Percentiles rank a stretch among this genome's conserved stretches.
phyloP scores from a whole-genome alignment of 2,797 vertebrate species.

The Okamejei kenojei region DNA sequence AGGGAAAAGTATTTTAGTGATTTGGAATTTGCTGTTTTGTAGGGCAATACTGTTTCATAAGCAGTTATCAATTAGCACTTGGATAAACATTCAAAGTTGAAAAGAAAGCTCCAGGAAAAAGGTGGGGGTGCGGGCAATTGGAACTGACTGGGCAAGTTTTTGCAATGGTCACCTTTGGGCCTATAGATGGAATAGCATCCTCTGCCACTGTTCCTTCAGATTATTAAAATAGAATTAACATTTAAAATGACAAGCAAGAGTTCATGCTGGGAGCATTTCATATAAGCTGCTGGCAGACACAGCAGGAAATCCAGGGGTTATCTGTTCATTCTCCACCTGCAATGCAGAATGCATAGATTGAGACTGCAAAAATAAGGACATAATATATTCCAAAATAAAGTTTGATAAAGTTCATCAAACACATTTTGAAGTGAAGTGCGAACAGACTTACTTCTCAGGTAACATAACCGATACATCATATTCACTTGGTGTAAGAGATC shows the following conservation, averaged over 20 bases:
- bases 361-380: background rate
- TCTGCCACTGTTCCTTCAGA: too few relatives aligned
- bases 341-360: background rate
- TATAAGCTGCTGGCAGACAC: background rate
- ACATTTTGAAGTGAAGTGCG: background rate
- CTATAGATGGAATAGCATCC: too few relatives aligned
- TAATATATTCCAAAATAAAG: background rate
- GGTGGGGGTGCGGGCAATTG: too few relatives aligned
- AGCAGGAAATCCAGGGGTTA: background rate
- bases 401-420: background rate
- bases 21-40: too few relatives aligned
- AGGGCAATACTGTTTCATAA: too few relatives aligned
- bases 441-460: slow-evolving; percentile 75
- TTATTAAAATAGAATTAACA: background rate
- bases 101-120: too few relatives aligned
- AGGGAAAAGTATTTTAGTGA: too few relatives aligned
- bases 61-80: too few relatives aligned
- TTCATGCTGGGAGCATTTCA: background rate
- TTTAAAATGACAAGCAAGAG: background rate
- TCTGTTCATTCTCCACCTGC: background rate
- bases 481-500: slow-evolving; percentile 81
- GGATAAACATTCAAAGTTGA: too few relatives aligned
- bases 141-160: too few relatives aligned
- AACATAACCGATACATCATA: slow-evolving; percentile 78
- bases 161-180: too few relatives aligned